Percentiles rank a stretch among this genome's conserved stretches.
phyloP scores from a whole-genome alignment of 2,888 invertebrate genomes.

The Nomada goodeniana region DNA sequence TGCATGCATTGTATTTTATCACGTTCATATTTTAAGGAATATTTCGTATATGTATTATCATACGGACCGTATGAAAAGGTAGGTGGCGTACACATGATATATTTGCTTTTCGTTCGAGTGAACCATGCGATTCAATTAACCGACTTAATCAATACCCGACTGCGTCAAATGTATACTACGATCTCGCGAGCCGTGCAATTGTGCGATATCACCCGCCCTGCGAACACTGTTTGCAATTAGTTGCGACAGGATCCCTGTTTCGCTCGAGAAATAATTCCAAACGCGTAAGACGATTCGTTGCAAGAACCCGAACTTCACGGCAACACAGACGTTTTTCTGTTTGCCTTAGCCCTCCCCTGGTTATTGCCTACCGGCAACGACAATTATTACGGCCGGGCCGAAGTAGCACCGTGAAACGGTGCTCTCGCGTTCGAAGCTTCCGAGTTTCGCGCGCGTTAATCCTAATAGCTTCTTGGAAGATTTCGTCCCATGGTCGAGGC shows the following conservation, averaged over 20 bases:
- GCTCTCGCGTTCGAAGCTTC: conserved; percentile 58
- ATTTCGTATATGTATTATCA: not conserved
- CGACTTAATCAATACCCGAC: conserved; percentile 10
- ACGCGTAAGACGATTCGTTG: not conserved
- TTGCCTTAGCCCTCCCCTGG: conserved; percentile 44
- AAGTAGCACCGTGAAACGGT: conserved; percentile 58
- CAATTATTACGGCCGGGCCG: conserved; percentile 56
- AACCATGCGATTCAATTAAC: conserved; percentile 18
- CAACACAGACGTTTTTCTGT: conserved; percentile 51
- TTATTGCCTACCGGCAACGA: conserved; percentile 63
- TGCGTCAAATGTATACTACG: not conserved
- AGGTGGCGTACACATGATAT: not conserved
- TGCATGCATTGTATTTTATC: conserved; percentile 50
- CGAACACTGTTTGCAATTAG: not conserved
- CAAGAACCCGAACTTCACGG: conserved; percentile 24
- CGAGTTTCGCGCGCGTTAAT: conserved; percentile 67
- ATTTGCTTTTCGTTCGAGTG: not conserved
- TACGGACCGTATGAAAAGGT: not conserved
- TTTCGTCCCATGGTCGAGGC: conserved; percentile 72
- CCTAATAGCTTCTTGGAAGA: conserved; percentile 73
- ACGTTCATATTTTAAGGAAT: conserved; percentile 19
- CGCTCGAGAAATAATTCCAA: not conserved
- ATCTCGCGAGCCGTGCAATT: not conserved
- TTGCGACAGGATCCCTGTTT: not conserved
- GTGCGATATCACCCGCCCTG: too few relatives aligned